Evolutionary conservation across 2,113 vertebrate genomes (phyloP).

Genomic region (Trogon melanurus): DNA sequence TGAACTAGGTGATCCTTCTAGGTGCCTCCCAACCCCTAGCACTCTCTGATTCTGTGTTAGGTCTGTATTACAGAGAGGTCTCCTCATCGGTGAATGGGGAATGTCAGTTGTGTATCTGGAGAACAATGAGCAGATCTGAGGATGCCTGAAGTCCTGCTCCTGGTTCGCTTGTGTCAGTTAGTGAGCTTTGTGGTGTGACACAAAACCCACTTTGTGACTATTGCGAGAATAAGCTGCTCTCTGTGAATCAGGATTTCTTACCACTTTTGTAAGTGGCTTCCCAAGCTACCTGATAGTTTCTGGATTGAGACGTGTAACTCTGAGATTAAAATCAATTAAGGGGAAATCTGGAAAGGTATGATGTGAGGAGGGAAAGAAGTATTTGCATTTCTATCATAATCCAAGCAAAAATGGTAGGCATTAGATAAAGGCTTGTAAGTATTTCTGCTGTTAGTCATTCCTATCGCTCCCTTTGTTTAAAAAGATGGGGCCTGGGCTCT

Average conservation of each 20-base stretch:
- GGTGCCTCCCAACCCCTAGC: no score
- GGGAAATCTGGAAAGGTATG: background rate
- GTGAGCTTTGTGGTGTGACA: background rate
- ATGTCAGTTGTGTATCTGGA: background rate
- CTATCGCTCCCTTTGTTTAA: background rate
- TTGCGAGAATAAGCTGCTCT: background rate
- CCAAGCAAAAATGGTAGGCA: background rate
- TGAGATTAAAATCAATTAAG: background rate
- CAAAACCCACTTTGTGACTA: background rate
- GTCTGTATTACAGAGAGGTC: background rate
- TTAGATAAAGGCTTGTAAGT: background rate
- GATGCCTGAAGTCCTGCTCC: background rate
- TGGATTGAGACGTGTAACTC: background rate
- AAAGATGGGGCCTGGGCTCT: background rate
- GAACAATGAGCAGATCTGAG: background rate
- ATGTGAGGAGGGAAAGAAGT: background rate
- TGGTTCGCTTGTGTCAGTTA: background rate
- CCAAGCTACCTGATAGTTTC: background rate
- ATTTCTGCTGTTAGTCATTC: background rate
- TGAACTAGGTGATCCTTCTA: no score
- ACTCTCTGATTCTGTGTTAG: background rate
- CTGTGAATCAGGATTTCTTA: background rate
- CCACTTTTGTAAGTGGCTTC: background rate
- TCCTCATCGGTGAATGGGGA: accelerated
- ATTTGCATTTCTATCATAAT: background rate